Percentiles rank a stretch among this genome's conserved stretches.
These are phyloP conservation scores for Holocentrus rufus DNA, from an alignment of 2,797 vertebrate genomes.

Conservation along the genomic window DNA sequence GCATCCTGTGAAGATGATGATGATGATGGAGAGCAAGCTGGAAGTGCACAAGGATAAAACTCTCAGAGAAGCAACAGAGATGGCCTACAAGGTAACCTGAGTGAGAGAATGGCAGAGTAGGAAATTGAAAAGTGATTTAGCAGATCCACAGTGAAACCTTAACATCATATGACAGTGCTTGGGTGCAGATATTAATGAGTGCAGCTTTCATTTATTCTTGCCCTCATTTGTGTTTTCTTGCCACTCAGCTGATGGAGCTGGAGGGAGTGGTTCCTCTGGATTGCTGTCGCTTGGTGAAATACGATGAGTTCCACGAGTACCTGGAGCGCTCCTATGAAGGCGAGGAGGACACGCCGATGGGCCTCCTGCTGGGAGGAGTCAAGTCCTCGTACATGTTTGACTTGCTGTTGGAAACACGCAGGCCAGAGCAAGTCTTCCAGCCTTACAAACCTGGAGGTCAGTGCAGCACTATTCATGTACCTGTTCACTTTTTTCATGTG, in stretches of 20 bases:
- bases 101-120: neutral
- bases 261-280: slow-evolving; percentile 88
- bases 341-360: slow-evolving; percentile 97
- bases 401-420: slow-evolving; percentile 93
- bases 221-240: slow-evolving; percentile 3
- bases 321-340: slow-evolving; percentile 97
- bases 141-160: too few species aligned
- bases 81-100: slow-evolving; percentile 90
- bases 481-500: neutral
- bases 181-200: too few species aligned
- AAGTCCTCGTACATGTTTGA: slow-evolving; percentile 99
- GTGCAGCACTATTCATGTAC: slow-evolving; percentile 28
- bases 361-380: slow-evolving; percentile 93
- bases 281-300: slow-evolving; percentile 98
- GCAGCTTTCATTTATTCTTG: neutral
- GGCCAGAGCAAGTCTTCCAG: slow-evolving; percentile 93
- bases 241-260: slow-evolving; percentile 92
- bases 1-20: slow-evolving; percentile 92
- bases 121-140: too few species aligned
- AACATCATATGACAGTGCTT: too few species aligned
- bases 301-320: slow-evolving; percentile 99
- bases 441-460: slow-evolving; percentile 98
- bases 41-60: slow-evolving; percentile 99
- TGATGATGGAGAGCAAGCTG: slow-evolving; percentile 97
- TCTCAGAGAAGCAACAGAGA: slow-evolving; percentile 93